A percentile compares a stretch with the other conserved stretches of the same genome.
phyloP scores from a whole-genome alignment of 2,888 invertebrate genomes.

The Sepiola atlantica region DNA sequence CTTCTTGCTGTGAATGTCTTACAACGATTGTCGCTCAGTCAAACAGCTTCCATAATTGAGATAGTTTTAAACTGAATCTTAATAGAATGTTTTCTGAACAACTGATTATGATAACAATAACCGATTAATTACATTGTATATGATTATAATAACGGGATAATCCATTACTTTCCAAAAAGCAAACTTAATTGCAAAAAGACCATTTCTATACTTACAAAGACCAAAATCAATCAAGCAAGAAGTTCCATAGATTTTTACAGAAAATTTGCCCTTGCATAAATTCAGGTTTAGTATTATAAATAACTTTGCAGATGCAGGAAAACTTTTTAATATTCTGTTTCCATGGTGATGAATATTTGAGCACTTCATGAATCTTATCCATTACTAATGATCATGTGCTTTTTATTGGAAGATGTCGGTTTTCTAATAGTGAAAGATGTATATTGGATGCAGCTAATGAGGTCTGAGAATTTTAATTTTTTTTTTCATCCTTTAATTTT shows the following conservation, averaged over 20 bases:
- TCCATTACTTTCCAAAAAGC: neutral
- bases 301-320: neutral
- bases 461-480: neutral
- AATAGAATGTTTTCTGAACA: too few relatives aligned
- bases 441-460: neutral
- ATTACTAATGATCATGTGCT: neutral
- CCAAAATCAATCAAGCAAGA: neutral
- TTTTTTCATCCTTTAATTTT: neutral
- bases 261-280: neutral
- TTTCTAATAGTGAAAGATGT: neutral
- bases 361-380: neutral
- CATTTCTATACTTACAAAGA: neutral
- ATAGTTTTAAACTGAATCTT: too few relatives aligned
- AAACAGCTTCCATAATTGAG: too few relatives aligned
- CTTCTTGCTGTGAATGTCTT: too few relatives aligned
- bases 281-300: neutral
- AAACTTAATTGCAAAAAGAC: neutral
- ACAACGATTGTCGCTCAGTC: too few relatives aligned
- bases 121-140: too few relatives aligned
- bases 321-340: neutral
- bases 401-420: neutral
- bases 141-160: too few relatives aligned
- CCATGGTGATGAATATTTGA: neutral
- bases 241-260: neutral
- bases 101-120: too few relatives aligned